These are phyloP conservation scores for Philaenus spumarius DNA, from an alignment of 1,140 invertebrate genomes.

Conservation along the genomic window DNA sequence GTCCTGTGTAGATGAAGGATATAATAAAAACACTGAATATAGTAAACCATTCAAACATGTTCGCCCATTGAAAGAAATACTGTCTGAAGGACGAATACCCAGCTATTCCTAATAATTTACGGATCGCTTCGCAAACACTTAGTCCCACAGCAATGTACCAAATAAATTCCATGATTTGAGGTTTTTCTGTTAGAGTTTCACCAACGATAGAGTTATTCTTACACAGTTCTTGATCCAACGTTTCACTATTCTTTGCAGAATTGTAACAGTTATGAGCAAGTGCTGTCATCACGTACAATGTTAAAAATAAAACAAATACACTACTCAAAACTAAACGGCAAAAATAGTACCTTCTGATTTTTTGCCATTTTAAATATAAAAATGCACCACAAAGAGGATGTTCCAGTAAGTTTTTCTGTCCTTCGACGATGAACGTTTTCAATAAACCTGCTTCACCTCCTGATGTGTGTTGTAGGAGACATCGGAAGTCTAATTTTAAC, in stretches of 20 bases:
- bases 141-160: conserved; percentile 69
- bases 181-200: conserved; percentile 59
- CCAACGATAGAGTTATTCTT: conserved; percentile 66
- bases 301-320: conserved; percentile 69
- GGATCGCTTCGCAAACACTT: conserved; percentile 63
- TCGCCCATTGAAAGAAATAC: conserved; percentile 74
- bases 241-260: conserved; percentile 45
- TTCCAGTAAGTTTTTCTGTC: conserved; percentile 71
- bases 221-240: conserved; percentile 43
- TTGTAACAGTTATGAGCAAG: conserved; percentile 74
- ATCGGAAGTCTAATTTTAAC: conserved; percentile 71
- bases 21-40: conserved; percentile 73
- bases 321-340: conserved; percentile 70
- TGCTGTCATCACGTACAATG: conserved; percentile 66
- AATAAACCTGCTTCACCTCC: conserved; percentile 72
- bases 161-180: conserved; percentile 64
- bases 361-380: conserved; percentile 79
- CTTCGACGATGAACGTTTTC: conserved; percentile 74
- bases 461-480: conserved; percentile 67
- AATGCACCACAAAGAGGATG: conserved; percentile 80
- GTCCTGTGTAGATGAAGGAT: conserved; percentile 66
- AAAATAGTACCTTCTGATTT: conserved; percentile 81
- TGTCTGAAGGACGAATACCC: conserved; percentile 67
- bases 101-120: conserved; percentile 67
- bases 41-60: conserved; percentile 79